Evolutionary conservation across 2,888 invertebrate genomes (phyloP), one percentile per base, ranked within the genome.

Genomic region (Andrena hattorfiana): DNA sequence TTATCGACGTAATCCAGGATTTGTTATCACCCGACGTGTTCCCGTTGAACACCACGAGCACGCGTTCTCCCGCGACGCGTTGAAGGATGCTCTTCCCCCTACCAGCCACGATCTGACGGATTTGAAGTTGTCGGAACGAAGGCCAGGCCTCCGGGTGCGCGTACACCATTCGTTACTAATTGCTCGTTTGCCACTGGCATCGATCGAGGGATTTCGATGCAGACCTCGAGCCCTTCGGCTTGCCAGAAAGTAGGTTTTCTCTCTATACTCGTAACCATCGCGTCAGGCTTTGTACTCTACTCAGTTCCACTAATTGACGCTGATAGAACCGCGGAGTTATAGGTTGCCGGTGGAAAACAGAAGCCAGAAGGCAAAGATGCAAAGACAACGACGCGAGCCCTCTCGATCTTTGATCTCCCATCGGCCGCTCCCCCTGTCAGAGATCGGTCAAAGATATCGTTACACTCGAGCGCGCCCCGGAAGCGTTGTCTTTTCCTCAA

Each of bases 381-480:
- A 28, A 28, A 28, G 48, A 4, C 8, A 23, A n/a, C 54, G 54
- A 20, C 8, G 20, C 54, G 6, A 30, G 10, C 28, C 20, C 67
- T 13, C 13, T 56, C 56, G 75, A 75, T 51, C 35, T 26, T 32
- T 60, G 35, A 71, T 75, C 70, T 20, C 6, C 13, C 56, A 20
- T 49, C n/a, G 42, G 56, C 20, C 10, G 26, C 56, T 23, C 23
- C 6, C 56, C 6, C 42, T 42, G 28, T 32, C 68, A 51, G 51
- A 51, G 66, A 67, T 76, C 76, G 28, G 2, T 6, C 20, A 66
- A 30, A 35, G 69, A 70, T 59, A 77, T 77, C 59, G 69, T 56
- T 48, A 23, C 48, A 28, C 20, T 2, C 30, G 59, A 32, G 26
- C 51, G 59, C 16, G 28, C 60, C 35, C 49, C 28, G 10, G 72